Evolutionary conservation across 1,140 invertebrate genomes (phyloP).

Genomic region (Andricus grossulariae): DNA sequence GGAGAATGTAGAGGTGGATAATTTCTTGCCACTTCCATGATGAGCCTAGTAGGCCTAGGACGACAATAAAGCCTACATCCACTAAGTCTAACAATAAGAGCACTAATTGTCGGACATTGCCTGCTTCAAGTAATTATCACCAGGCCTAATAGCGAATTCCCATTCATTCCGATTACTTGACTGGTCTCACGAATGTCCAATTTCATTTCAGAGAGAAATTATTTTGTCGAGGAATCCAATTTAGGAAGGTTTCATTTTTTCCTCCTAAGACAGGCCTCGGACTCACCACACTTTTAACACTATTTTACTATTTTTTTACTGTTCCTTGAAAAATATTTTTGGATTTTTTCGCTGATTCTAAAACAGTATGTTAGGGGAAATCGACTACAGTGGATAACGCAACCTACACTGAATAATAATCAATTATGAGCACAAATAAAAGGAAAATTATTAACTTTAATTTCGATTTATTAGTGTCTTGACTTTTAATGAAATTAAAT

Average conservation of each 20-base stretch:
- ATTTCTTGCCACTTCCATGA: conserved; percentile 59
- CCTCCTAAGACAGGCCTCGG: too few relatives aligned
- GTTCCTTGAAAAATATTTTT: too few relatives aligned
- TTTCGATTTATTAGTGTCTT: too few relatives aligned
- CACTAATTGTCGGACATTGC: conserved; percentile 50
- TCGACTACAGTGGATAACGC: too few relatives aligned
- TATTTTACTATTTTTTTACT: too few relatives aligned
- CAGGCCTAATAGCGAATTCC: conserved; percentile 34
- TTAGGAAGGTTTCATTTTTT: neutral
- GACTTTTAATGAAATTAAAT: too few relatives aligned
- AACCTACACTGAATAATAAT: too few relatives aligned
- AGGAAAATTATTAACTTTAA: too few relatives aligned
- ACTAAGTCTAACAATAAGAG: neutral
- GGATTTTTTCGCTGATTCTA: too few relatives aligned
- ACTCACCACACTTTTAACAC: too few relatives aligned
- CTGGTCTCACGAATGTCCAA: neutral
- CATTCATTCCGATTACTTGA: neutral
- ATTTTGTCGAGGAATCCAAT: neutral
- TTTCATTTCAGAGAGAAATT: neutral
- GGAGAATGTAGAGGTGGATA: conserved; percentile 47
- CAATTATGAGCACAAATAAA: too few relatives aligned
- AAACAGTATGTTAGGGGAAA: too few relatives aligned
- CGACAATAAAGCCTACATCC: neutral
- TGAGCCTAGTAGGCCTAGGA: neutral
- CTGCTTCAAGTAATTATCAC: conserved; percentile 36